These are phyloP conservation scores for Sebastes flavidus DNA, from an alignment of 2,797 vertebrate genomes.

Conservation along the genomic window DNA sequence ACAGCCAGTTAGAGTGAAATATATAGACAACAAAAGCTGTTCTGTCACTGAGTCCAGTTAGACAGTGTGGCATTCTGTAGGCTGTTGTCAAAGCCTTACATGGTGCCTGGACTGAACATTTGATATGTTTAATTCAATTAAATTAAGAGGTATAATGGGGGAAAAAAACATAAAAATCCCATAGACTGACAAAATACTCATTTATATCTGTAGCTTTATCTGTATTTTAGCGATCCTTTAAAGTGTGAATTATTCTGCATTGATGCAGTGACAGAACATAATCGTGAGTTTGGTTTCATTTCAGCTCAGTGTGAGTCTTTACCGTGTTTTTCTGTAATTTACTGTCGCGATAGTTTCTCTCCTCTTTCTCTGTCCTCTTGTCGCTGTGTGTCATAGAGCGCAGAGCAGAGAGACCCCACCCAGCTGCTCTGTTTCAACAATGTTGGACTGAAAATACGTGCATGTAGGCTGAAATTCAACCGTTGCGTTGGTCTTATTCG, in stretches of 20 bases:
- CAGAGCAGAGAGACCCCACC: too few species aligned
- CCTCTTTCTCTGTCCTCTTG: too few species aligned
- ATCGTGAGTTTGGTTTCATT: too few species aligned
- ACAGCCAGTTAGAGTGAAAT: neutral
- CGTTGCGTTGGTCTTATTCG: rapidly evolving
- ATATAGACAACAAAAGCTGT: neutral
- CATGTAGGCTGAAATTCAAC: too few species aligned
- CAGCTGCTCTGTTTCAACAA: too few species aligned
- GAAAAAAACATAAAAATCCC: neutral
- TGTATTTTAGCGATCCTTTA: neutral
- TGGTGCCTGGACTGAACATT: neutral
- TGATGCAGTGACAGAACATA: too few species aligned
- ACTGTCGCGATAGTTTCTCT: too few species aligned
- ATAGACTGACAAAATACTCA: neutral
- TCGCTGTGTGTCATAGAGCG: too few species aligned
- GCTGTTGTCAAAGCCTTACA: neutral
- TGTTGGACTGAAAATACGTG: too few species aligned
- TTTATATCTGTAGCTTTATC: neutral
- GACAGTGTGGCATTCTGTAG: neutral
- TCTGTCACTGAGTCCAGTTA: neutral
- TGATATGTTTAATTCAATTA: neutral
- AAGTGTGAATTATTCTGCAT: neutral
- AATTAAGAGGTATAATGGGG: neutral
- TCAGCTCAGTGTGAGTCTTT: too few species aligned
- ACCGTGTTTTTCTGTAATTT: too few species aligned